phyloP scores from a whole-genome alignment of 2,888 invertebrate genomes.

The Heliconius hortense region DNA sequence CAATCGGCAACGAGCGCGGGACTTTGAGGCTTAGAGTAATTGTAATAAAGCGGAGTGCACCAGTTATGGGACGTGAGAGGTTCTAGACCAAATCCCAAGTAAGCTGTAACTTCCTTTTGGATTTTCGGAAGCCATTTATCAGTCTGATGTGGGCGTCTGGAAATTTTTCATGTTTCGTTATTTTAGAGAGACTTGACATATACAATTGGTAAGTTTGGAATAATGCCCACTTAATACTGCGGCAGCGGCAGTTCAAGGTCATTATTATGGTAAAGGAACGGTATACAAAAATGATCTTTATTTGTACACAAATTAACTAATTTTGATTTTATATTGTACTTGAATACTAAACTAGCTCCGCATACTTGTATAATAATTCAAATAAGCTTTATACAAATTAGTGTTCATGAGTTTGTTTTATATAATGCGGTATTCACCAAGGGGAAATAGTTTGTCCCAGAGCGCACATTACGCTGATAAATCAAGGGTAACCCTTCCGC shows the following conservation, averaged over 20 bases:
- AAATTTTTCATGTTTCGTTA: conserved; percentile 83
- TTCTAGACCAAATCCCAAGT: conserved; percentile 83
- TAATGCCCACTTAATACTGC: conserved; percentile 13
- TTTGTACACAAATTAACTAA: neutral
- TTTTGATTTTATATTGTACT: neutral
- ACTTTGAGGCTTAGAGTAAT: conserved; percentile 83
- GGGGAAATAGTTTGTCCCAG: conserved; percentile 70
- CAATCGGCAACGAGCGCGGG: conserved; percentile 75
- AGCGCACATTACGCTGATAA: conserved; percentile 73
- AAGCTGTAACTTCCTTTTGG: conserved; percentile 84
- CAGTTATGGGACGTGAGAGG: conserved; percentile 83
- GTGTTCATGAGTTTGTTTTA: conserved; percentile 57
- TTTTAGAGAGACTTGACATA: conserved; percentile 73
- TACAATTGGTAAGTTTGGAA: conserved; percentile 34
- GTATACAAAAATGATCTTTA: neutral
- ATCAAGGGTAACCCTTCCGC: conserved; percentile 76
- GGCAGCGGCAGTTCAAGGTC: conserved; percentile 29
- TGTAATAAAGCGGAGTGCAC: conserved; percentile 83
- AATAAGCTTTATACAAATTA: conserved; percentile 59
- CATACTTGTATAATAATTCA: neutral
- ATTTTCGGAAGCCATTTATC: conserved; percentile 84
- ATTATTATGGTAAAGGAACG: neutral
- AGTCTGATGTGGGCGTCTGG: conserved; percentile 82
- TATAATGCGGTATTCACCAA: conserved; percentile 47
- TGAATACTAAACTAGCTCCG: no score